phyloP scores from a whole-genome alignment of 2,797 vertebrate species.

The Holocentrus rufus region DNA sequence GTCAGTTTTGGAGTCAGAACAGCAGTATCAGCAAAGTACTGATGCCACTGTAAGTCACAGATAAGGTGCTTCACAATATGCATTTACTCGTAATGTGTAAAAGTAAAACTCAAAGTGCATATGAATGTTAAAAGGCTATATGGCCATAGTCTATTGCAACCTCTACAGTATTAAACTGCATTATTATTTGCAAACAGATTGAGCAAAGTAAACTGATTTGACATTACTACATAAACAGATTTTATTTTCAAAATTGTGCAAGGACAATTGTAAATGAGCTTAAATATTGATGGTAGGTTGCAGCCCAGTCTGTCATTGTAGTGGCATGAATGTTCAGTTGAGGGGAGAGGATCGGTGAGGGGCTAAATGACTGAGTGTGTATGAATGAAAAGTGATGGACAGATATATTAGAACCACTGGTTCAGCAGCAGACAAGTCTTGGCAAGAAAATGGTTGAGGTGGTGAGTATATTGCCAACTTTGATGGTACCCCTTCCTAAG shows the following conservation, averaged over 20 bases:
- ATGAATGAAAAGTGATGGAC: conserved; percentile 5
- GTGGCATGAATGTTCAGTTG: conserved; percentile 13
- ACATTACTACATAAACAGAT: background rate
- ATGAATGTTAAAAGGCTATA: background rate
- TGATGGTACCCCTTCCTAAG: conserved; percentile 30
- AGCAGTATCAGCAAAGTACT: conserved; percentile 57
- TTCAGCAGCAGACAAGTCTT: conserved; percentile 54
- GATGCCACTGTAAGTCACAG: conserved; percentile 49
- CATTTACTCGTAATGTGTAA: conserved; percentile 47
- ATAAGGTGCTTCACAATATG: conserved; percentile 56
- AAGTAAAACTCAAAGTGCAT: conserved; percentile 40
- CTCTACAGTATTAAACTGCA: background rate
- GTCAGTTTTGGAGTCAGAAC: conserved; percentile 48
- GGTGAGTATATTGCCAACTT: conserved; percentile 39
- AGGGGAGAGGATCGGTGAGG: background rate
- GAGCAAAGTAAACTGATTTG: background rate
- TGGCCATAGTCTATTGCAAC: background rate
- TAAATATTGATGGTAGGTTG: conserved; percentile 20
- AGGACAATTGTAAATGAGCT: conserved; percentile 2
- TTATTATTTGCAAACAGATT: conserved; percentile 9
- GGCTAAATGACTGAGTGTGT: background rate
- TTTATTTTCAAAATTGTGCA: conserved; percentile 9
- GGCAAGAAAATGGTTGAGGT: conserved; percentile 48
- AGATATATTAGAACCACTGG: conserved; percentile 32
- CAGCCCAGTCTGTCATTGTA: conserved; percentile 22